Conservation (phyloP, 2,888 invertebrate species). For the Tromatobia lineatoria region DNA sequence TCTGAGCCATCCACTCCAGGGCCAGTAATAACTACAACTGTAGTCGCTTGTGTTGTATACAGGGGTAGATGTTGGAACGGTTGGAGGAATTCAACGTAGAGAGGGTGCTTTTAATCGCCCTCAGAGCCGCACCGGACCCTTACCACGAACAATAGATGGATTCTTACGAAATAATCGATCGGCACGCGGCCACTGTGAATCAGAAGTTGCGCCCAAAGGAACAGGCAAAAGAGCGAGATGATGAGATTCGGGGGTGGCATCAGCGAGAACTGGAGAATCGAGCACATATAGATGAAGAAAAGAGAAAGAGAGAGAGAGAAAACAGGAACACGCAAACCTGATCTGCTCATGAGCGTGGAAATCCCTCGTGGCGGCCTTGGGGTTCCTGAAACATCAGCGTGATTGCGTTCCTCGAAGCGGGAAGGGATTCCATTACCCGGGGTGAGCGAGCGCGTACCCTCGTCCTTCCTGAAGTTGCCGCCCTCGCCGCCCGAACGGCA, state of each 20-base stretch:
- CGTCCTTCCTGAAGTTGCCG: conserved; percentile 72
- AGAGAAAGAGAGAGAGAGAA: conserved; percentile 67
- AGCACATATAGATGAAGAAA: conserved; percentile 42
- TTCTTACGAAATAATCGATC: conserved; percentile 71
- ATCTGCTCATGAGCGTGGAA: conserved; percentile 84
- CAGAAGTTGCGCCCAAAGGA: conserved; percentile 47
- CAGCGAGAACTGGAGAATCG: conserved; percentile 62
- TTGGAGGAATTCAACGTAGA: conserved; percentile 27
- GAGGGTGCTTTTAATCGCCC: conserved; percentile 65
- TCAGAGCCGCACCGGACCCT: conserved; percentile 58
- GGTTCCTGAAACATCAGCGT: conserved; percentile 84
- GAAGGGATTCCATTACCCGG: conserved; percentile 84
- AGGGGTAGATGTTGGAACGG: conserved; percentile 47
- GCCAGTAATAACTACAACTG: conserved; percentile 59
- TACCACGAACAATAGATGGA: conserved; percentile 63
- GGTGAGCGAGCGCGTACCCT: conserved; percentile 70
- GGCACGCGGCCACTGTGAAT: conserved; percentile 63
- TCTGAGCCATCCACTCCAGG: conserved; percentile 57
- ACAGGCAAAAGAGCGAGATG: conserved; percentile 37
- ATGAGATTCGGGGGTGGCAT: conserved; percentile 18
- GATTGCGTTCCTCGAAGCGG: conserved; percentile 83
- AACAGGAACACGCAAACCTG: conserved; percentile 80
- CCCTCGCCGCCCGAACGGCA: conserved; percentile 56
- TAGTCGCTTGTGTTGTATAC: conserved; percentile 26
- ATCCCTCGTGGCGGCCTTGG: conserved; percentile 84